A percentile compares a stretch with the other conserved stretches of the same genome.
Conservation (phyloP, 1,140 invertebrate genomes). For the Mycetomoellerius zeteki region DNA sequence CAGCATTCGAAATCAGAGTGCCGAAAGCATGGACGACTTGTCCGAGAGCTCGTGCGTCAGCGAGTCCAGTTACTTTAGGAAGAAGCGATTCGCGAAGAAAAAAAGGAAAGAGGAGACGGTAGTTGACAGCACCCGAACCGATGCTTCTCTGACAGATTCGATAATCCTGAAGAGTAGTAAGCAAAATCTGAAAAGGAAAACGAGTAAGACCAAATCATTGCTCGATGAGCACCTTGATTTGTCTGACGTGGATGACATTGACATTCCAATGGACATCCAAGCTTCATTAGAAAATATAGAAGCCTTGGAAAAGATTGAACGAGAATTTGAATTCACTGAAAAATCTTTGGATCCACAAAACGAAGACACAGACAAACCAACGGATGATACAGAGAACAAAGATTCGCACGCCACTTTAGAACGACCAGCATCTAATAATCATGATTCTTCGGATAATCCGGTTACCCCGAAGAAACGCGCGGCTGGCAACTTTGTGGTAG, state of each 20-base stretch:
- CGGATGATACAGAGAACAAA: conserved; percentile 18
- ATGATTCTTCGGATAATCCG: conserved; percentile 23
- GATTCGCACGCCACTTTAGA: background rate
- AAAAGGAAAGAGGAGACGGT: conserved; percentile 38
- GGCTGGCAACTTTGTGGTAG: conserved; percentile 82
- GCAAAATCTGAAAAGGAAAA: conserved; percentile 45
- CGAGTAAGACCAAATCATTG: conserved; percentile 61
- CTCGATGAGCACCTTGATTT: conserved; percentile 68
- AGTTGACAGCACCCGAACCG: background rate
- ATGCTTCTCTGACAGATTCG: conserved; percentile 36
- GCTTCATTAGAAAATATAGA: conserved; percentile 16
- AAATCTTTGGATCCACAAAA: background rate
- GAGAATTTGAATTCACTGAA: background rate
- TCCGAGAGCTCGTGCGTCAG: conserved; percentile 61
- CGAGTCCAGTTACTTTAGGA: conserved; percentile 68
- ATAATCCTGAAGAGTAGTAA: conserved; percentile 8
- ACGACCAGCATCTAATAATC: background rate
- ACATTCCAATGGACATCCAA: conserved; percentile 53
- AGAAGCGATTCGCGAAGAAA: conserved; percentile 69
- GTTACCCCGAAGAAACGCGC: conserved; percentile 78
- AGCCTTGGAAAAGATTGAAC: background rate
- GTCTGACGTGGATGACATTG: conserved; percentile 59
- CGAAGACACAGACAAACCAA: background rate
- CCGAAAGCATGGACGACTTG: conserved; percentile 64
- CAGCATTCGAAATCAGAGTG: background rate